These are phyloP conservation scores for Cololabis saira DNA, from an alignment of 2,113 vertebrate species.

Conservation along the genomic window DNA sequence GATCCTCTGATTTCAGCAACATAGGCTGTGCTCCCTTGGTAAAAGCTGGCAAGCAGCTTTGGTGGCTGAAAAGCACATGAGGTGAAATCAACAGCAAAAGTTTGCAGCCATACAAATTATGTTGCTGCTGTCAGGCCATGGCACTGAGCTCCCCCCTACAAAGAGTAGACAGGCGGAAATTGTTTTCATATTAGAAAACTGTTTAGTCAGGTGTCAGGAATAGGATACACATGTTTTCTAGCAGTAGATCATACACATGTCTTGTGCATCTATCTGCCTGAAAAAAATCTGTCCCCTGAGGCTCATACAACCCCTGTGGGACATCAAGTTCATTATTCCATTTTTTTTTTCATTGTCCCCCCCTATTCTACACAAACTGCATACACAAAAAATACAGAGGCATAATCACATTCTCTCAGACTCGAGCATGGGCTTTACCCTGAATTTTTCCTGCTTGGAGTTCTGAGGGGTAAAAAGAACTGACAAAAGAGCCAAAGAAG, in stretches of 20 bases:
- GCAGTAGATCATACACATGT: background rate
- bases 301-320: background rate
- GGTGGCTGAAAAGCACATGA: constrained; percentile 49
- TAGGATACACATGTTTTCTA: background rate
- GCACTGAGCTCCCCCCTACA: background rate
- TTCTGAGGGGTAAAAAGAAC: background rate
- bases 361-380: background rate
- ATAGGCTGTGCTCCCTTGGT: constrained; percentile 37
- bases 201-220: background rate
- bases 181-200: constrained; percentile 13
- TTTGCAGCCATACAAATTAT: constrained; percentile 45
- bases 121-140: background rate
- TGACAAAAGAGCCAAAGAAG: background rate
- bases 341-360: background rate
- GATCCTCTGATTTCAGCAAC: constrained; percentile 55
- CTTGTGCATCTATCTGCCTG: background rate
- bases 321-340: background rate
- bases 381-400: constrained; percentile 12
- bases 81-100: constrained; percentile 48
- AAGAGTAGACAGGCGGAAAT: background rate
- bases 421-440: constrained; percentile 6
- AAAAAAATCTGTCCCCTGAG: background rate
- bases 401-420: constrained; percentile 7
- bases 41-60: constrained; percentile 54
- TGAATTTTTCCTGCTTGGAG: background rate